Base-by-base conservation (phyloP, 2,888 invertebrate genomes). In the Lithosia quadra region DNA sequence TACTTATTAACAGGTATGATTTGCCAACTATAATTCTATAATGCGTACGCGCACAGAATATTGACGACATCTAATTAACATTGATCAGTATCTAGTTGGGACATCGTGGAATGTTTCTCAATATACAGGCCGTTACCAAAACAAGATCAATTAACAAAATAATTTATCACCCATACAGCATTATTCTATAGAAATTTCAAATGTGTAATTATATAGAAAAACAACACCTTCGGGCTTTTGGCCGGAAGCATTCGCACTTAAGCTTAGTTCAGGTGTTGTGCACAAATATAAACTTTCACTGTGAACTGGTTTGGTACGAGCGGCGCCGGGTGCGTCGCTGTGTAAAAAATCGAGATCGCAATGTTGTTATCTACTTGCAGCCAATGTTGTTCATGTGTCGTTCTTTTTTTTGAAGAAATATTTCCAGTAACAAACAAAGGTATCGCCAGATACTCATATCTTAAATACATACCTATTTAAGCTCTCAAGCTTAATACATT, bases 261-360 rank as follows among this genome's bases (percentile, higher is more conserved):
- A 81, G 81, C 63, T 67, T 83, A 79, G 83, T 84, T 87, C 86
- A 88, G 88, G 89, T 90, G 90, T 89, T 88, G 85, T 88, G 86
- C 87, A 89, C 85, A 86, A 85, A 87, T 80, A 72, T 80, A 79
- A 86, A 92, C 93, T 93, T 94, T 94, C 93, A 90, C 93, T 90
- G 75, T 76, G 81, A 84, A 91, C 91, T 86, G 88, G 92, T 92
- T 88, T 84, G 75, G 68, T 71, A 76, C 85, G 82, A 81, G 81
- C 80, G 83, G 75, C 81, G 86, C 75, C 84, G 80, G 82, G 84
- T 78, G 86, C 76, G 71, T 64, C 70, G 72, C 78, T 78, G 81
- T 85, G 69, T 84, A 84, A 86, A 88, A 86, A 89, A 83, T 74
- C 70, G 73, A 74, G 77, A 83, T 79, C 77, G 84, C 82, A 77